A percentile compares a stretch with the other conserved stretches of the same genome.
Evolutionary conservation across 2,113 vertebrate genomes (phyloP).

Genomic region (Eulemur rufifrons): DNA sequence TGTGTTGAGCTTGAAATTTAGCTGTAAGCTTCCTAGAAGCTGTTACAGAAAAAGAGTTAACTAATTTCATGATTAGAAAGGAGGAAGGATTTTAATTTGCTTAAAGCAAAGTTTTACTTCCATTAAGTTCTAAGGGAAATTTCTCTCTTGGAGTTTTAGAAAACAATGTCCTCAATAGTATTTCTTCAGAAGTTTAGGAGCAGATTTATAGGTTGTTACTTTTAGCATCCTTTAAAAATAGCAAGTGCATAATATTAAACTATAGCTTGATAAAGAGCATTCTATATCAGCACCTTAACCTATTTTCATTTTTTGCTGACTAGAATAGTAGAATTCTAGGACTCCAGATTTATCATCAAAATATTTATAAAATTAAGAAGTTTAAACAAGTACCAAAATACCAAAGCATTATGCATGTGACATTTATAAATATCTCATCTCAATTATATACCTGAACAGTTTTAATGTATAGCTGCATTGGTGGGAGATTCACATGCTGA

Average conservation of each 20-base stretch:
- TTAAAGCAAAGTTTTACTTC: slow-evolving; percentile 2
- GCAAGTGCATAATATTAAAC: not conserved
- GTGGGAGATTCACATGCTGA: not conserved
- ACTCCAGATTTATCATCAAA: not conserved
- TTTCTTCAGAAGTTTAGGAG: not conserved
- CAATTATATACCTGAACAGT: not conserved
- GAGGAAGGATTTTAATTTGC: slow-evolving; percentile 23
- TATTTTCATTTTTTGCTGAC: slow-evolving; percentile 8
- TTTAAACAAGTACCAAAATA: slow-evolving; percentile 15
- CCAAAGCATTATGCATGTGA: not conserved
- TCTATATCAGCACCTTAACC: not conserved
- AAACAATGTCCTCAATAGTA: not conserved
- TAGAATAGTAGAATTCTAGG: not conserved
- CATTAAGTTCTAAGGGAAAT: not conserved
- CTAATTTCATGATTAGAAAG: not conserved
- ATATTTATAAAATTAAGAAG: not conserved
- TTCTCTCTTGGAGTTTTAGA: slow-evolving; percentile 27
- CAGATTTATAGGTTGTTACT: not conserved
- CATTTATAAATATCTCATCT: slow-evolving; percentile 6
- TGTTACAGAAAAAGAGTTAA: not conserved
- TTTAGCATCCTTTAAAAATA: slow-evolving; percentile 5
- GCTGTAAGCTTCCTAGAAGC: not conserved
- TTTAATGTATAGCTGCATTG: not conserved
- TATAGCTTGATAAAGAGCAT: not conserved
- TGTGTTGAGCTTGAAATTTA: not conserved